Evolutionary conservation across 2,113 vertebrate species (phyloP), one percentile per base, ranked within the genome.

Genomic region (Ornithorhynchus anatinus): DNA sequence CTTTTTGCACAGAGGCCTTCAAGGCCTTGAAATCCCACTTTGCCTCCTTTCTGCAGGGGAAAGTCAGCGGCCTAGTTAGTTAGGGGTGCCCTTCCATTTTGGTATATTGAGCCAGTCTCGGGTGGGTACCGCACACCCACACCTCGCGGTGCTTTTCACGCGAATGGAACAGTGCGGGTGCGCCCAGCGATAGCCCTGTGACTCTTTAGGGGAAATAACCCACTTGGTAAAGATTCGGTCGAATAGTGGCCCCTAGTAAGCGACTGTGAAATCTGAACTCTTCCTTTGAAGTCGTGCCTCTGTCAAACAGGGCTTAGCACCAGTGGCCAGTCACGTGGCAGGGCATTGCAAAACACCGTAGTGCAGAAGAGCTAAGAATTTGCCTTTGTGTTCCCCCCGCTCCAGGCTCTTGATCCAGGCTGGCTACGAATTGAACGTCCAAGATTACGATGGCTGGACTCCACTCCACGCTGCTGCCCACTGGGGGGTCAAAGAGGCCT

Each of bases 401-500:
- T 39, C 56, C 84, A 99, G 97, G 80, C 92, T 97, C 38, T 78
- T 98, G 69, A 96, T 96, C 80, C 97, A 98, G 86, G 96, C 96
- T 65, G 97, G 96, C 11, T 92, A 95, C 79, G 95, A 97, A 38
- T 77, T 97, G 77, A 96, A 96, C 0, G 93, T 94, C 33, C 92
- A 91, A 70, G 97, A 99, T 88, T 89, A 89, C 0, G 97, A 98
- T 6, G 97, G 97, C 74, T 99, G 97, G 97, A 98, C 97, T 0
- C 96, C 97, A 0, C 95, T 99, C 5, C 97, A 98, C 0, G 97
- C 96, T 2, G 97, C 97, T 0, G 95, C 97, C 0, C 97, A 99
- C 80, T 99, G 97, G 97, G 96, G 96, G 7, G 95, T 98, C 76
- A 94, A 93, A 14, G 96, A 98, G 42, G 96, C 97, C 3, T 98